Evolutionary conservation across 2,888 invertebrate genomes (phyloP).

Genomic region (Abrostola tripartita): DNA sequence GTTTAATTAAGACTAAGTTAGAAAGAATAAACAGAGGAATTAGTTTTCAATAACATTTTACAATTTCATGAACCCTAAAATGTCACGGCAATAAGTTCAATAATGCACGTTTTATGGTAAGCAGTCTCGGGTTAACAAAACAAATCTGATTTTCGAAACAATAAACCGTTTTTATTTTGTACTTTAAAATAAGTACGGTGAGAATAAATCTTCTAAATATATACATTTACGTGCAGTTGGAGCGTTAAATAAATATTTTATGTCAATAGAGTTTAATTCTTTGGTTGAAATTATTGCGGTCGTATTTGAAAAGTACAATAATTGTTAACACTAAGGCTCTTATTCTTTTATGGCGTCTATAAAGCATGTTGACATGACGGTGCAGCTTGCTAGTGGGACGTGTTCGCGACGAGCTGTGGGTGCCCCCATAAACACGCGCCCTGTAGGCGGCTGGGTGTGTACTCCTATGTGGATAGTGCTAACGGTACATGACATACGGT

Average conservation of each 20-base stretch:
- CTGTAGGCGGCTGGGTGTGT: slow-evolving; percentile 66
- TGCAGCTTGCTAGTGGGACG: slow-evolving; percentile 52
- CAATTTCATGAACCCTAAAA: slow-evolving; percentile 13
- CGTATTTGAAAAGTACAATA: slow-evolving; percentile 59
- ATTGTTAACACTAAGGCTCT: slow-evolving; percentile 64
- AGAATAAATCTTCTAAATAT: slow-evolving; percentile 56
- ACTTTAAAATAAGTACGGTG: slow-evolving; percentile 41
- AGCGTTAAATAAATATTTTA: slow-evolving; percentile 51
- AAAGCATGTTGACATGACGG: slow-evolving; percentile 64
- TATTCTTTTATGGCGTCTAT: slow-evolving; percentile 68
- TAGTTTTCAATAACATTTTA: slow-evolving; percentile 7
- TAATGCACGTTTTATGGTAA: slow-evolving; percentile 45
- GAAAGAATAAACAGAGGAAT: slow-evolving; percentile 11
- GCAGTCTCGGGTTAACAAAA: slow-evolving; percentile 34
- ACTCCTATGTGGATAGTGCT: slow-evolving; percentile 44
- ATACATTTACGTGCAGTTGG: slow-evolving; percentile 48
- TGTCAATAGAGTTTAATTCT: slow-evolving; percentile 44
- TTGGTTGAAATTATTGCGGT: slow-evolving; percentile 47
- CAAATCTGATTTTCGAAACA: slow-evolving; percentile 51
- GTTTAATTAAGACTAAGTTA: slow-evolving; percentile 19
- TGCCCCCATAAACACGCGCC: slow-evolving; percentile 66
- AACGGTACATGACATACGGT: slow-evolving; percentile 38
- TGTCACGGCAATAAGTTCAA: slow-evolving; percentile 33
- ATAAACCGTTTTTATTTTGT: slow-evolving; percentile 45
- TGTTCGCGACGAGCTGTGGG: slow-evolving; percentile 62